Percentiles rank a stretch among this genome's conserved stretches.
Evolutionary conservation across 1,140 invertebrate genomes (phyloP).

Genomic region (Lepidurus couesii): DNA sequence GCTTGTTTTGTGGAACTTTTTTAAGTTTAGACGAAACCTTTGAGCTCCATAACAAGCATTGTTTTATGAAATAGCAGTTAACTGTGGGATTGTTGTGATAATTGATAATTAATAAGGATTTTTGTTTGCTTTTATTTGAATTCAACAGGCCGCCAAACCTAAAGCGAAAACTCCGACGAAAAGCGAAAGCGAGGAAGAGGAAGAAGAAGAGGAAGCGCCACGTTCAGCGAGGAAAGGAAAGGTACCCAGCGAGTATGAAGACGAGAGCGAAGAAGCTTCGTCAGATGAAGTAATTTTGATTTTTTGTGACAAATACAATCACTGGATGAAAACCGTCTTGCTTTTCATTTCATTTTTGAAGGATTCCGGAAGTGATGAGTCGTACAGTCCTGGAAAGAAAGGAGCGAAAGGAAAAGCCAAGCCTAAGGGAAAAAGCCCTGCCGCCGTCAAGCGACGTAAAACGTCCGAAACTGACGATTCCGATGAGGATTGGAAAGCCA

Average conservation of each 20-base stretch:
- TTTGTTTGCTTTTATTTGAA: background rate
- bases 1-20: too few relatives aligned
- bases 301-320: background rate
- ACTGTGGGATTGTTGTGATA: too few relatives aligned
- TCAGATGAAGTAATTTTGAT: conserved; percentile 27
- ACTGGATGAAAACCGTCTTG: background rate
- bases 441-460: conserved; percentile 24
- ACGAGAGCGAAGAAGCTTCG: conserved; percentile 43
- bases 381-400: conserved; percentile 59
- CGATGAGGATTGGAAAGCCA: conserved; percentile 63
- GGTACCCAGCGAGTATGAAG: conserved; percentile 49
- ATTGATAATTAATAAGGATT: too few relatives aligned
- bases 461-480: conserved; percentile 27
- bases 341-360: conserved; percentile 40
- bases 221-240: conserved; percentile 49
- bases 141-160: background rate
- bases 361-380: conserved; percentile 61
- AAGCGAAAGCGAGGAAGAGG: conserved; percentile 46
- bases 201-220: conserved; percentile 50
- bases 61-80: too few relatives aligned
- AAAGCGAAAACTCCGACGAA: conserved; percentile 35
- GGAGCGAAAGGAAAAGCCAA: conserved; percentile 45
- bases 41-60: too few relatives aligned
- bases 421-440: conserved; percentile 28
- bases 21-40: too few relatives aligned